These are phyloP conservation scores for Copidosoma floridanum DNA, from an alignment of 1,140 invertebrate species.

Conservation along the genomic window DNA sequence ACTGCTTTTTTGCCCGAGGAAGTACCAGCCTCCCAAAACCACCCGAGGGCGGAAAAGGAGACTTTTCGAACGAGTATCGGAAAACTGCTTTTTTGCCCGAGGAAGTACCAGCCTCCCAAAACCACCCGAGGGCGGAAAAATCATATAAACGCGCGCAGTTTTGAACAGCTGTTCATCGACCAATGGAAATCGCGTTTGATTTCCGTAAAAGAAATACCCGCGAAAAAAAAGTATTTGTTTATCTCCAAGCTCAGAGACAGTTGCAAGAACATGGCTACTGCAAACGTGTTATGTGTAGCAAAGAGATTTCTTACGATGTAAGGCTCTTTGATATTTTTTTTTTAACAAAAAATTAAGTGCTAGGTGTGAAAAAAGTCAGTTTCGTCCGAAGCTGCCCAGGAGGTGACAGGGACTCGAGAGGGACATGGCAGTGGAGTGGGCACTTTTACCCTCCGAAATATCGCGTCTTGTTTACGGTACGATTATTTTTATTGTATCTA, in stretches of 20 bases:
- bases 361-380: background rate
- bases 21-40: too few species aligned
- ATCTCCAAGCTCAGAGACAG: background rate
- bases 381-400: too few species aligned
- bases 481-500: background rate
- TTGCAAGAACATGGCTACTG: background rate
- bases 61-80: too few species aligned
- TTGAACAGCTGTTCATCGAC: background rate
- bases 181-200: background rate
- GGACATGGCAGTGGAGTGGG: constrained; percentile 19
- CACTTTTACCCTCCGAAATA: constrained; percentile 18
- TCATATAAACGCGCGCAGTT: background rate
- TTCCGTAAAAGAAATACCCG: background rate
- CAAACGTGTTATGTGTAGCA: background rate
- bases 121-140: too few species aligned
- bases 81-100: too few species aligned
- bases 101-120: too few species aligned
- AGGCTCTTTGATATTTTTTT: too few species aligned
- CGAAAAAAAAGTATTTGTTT: background rate
- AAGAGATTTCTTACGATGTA: background rate
- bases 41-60: too few species aligned
- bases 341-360: background rate
- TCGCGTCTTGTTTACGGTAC: constrained; percentile 21
- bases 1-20: too few species aligned
- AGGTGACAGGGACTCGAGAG: too few species aligned